A percentile compares a stretch with the other conserved stretches of the same genome.
phyloP scores from a whole-genome alignment of 2,888 invertebrate species.

The Sericinus montela region DNA sequence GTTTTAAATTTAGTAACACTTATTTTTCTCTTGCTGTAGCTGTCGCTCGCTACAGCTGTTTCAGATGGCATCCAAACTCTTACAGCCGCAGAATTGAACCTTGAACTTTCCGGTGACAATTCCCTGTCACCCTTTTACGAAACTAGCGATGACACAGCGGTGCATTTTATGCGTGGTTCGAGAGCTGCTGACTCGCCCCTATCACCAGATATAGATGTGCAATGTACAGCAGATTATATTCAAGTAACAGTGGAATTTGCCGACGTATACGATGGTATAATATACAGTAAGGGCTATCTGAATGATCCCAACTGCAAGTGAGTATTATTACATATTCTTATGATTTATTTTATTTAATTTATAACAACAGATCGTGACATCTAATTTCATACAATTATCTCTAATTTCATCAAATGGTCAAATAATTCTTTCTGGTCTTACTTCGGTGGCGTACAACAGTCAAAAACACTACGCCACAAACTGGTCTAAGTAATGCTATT shows the following conservation, averaged over 20 bases:
- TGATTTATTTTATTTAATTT: no score
- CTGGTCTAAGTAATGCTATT: no score
- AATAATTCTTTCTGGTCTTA: no score
- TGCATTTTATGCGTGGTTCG: conserved; percentile 65
- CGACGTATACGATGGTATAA: conserved; percentile 82
- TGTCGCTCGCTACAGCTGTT: conserved; percentile 76
- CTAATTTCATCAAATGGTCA: no score
- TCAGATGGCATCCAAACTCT: conserved; percentile 59
- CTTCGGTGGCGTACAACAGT: no score
- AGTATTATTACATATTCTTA: no score
- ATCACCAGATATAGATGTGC: conserved; percentile 79
- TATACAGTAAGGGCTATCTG: conserved; percentile 85
- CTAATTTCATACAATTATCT: no score
- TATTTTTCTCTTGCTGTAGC: conserved; percentile 40
- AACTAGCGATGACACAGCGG: conserved; percentile 54
- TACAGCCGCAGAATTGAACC: conserved; percentile 67
- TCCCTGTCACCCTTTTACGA: conserved; percentile 62
- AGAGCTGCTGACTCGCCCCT: conserved; percentile 73
- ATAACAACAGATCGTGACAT: no score
- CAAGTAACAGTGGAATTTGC: conserved; percentile 82
- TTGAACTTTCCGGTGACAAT: conserved; percentile 57
- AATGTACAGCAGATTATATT: conserved; percentile 79
- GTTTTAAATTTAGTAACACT: no score
- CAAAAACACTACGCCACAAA: no score
- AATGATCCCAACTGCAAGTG: conserved; percentile 84